phyloP scores from a whole-genome alignment of 2,113 vertebrate genomes.

The Macaca nemestrina region DNA sequence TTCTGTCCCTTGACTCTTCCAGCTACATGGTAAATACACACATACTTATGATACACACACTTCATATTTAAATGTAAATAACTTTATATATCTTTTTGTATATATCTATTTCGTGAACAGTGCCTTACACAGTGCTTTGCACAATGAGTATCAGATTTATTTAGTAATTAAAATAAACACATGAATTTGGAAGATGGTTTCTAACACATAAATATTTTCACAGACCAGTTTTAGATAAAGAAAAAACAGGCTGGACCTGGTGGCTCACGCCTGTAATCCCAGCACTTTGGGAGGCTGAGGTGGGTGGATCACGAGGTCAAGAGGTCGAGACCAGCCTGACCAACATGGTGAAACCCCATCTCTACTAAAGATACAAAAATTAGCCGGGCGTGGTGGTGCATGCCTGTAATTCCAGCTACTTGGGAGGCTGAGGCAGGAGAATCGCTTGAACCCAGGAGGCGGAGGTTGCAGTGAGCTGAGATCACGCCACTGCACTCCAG shows the following conservation, averaged over 20 bases:
- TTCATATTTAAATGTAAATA: neutral
- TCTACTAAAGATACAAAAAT: too few species aligned
- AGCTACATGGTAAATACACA: neutral
- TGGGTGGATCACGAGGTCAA: too few species aligned
- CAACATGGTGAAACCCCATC: too few species aligned
- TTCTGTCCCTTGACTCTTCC: neutral
- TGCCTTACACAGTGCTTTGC: neutral
- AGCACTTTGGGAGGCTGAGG: too few species aligned
- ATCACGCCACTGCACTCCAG: too few species aligned
- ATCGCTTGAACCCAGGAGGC: too few species aligned
- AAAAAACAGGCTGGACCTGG: neutral
- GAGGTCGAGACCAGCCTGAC: too few species aligned
- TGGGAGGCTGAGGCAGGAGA: too few species aligned
- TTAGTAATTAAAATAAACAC: conserved; percentile 23
- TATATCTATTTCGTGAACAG: neutral
- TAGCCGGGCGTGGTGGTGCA: too few species aligned
- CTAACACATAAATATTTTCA: neutral
- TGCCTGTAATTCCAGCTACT: too few species aligned
- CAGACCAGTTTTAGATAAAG: neutral
- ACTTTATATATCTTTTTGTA: conserved; percentile 12
- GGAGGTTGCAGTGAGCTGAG: too few species aligned
- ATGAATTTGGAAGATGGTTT: neutral
- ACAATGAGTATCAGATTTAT: conserved; percentile 13
- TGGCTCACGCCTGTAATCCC: too few species aligned
- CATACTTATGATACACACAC: neutral